Base-by-base conservation (phyloP, 2,888 invertebrate genomes). In the Agrypnus murinus region DNA sequence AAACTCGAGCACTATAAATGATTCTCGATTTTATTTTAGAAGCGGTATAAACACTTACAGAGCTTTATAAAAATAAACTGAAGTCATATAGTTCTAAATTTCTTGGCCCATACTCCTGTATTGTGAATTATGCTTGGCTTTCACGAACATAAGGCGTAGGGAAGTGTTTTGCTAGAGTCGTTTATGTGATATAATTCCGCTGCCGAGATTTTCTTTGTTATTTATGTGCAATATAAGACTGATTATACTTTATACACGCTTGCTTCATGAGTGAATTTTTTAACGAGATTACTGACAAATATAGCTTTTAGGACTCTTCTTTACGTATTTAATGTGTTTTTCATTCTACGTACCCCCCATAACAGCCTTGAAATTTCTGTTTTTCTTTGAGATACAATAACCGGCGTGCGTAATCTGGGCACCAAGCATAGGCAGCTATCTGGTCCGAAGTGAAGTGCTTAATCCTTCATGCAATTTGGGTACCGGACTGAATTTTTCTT, bases 211-310 rank as follows among this genome's bases (percentile, higher is more conserved):
- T 79, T 79, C 75, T 57, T 74, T 69, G 78, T 80, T 81, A 81
- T 81, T 81, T 81, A 80, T 81, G 81, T 75, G 79, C 78, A 78
- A 79, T 80, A 81, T 78, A 80, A 69, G 73, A 70, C 78, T 81
- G 78, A 81, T 81, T 81, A 80, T 80, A 76, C 75, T 77, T 78
- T 75, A 78, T 77, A 78, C 72, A 79, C 69, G 70, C 70, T 73
- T 72, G 73, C 72, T 74, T 74, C 73, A 72, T 76, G 71, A 72
- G 72, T 74, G 68, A 75, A 74, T 76, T 75, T 65, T 74, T 74
- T 74, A 74, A 69, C 73, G 73, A 73, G 71, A 73, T 77, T 75
- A 72, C 66, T 31, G 19, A 25, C 5, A 25, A 25, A 25, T 25
- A 25, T 5, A 5, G 25, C 5, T 25, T 25, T 25, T 25, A 25